Evolutionary conservation across 1,140 invertebrate species (phyloP).

Genomic region (Anoplolepis gracilipes): DNA sequence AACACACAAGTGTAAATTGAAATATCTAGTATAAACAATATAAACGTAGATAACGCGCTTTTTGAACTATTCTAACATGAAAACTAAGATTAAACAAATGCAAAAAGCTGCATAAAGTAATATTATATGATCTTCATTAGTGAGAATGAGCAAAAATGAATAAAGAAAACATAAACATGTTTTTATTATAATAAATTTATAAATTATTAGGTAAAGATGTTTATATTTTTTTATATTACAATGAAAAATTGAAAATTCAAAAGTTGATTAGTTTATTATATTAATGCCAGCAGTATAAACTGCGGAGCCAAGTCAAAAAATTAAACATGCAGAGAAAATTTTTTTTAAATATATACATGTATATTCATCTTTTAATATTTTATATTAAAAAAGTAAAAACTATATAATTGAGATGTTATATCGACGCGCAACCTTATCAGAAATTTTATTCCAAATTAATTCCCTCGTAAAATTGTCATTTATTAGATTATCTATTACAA

Average conservation of each 20-base stretch:
- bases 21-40: not conserved
- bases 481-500: not conserved
- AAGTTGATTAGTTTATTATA: not conserved
- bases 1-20: conserved; percentile 1
- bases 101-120: not conserved
- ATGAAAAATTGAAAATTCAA: not conserved
- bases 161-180: not conserved
- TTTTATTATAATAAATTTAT: not conserved
- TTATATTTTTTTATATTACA: not conserved
- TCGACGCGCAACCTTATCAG: not conserved
- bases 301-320: not conserved
- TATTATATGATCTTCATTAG: not conserved
- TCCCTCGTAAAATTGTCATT: not conserved
- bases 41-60: not conserved
- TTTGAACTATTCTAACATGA: not conserved
- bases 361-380: not conserved
- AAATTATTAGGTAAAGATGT: not conserved
- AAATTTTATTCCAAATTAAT: not conserved
- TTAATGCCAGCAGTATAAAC: not conserved
- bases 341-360: not conserved
- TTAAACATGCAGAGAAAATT: not conserved
- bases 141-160: not conserved
- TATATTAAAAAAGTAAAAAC: no score
- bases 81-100: conserved; percentile 8
- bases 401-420: no score